Conservation (phyloP, 2,888 invertebrate species). For the Steinernema hermaphroditum region DNA sequence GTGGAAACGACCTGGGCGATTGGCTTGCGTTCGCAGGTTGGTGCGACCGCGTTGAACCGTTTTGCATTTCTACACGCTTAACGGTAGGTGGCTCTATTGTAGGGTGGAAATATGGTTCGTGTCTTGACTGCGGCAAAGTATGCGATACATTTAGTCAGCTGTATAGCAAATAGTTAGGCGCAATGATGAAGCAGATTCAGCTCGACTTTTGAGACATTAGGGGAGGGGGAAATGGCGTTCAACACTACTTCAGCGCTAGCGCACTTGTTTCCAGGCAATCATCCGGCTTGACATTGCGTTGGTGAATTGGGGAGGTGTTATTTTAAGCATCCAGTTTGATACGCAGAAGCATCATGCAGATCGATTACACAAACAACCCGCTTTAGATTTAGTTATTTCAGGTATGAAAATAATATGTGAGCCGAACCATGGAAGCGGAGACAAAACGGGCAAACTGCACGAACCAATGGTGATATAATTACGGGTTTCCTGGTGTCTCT, state of each 20-base stretch:
- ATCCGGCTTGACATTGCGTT: slow-evolving; percentile 6
- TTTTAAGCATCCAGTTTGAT: too few relatives aligned
- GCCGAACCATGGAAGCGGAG: too few relatives aligned
- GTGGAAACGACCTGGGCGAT: background rate
- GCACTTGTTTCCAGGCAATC: slow-evolving; percentile 5
- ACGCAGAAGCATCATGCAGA: too few relatives aligned
- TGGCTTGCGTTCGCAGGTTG: background rate
- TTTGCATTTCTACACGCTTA: background rate
- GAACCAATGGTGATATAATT: too few relatives aligned
- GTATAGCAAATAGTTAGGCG: background rate
- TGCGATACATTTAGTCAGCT: background rate
- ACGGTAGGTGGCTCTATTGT: background rate
- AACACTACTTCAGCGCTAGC: too few relatives aligned
- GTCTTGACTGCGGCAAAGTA: background rate
- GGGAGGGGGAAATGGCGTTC: background rate
- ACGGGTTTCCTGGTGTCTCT: too few relatives aligned
- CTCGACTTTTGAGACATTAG: background rate
- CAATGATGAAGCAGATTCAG: background rate
- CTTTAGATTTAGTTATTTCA: too few relatives aligned
- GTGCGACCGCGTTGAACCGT: background rate
- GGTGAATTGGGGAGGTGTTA: background rate
- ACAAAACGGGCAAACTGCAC: too few relatives aligned
- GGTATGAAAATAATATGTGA: too few relatives aligned
- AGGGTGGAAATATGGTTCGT: background rate
- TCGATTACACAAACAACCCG: too few relatives aligned